Percentiles rank a stretch among this genome's conserved stretches.
Conservation (phyloP, 1,140 invertebrate species). For the Brachionus rotundiformis region DNA sequence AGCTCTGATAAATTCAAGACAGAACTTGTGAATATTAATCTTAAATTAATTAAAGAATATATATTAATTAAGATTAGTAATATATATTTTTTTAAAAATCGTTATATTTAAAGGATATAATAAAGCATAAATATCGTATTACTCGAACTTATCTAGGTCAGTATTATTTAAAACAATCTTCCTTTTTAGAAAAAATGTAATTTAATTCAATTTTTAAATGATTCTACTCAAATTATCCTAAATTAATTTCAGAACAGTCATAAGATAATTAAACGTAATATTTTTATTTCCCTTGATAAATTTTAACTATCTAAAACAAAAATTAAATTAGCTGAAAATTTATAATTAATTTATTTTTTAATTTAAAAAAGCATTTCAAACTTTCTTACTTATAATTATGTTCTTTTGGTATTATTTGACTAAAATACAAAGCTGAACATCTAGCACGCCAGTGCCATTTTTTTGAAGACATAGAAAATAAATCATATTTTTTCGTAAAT, state of each 20-base stretch:
- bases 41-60: conserved; percentile 54
- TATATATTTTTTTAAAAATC: no score
- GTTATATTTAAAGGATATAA: no score
- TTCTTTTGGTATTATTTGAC: conserved; percentile 68
- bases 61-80: no score
- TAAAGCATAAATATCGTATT: conserved; percentile 20
- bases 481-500: conserved; percentile 55
- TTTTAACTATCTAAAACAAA: no score
- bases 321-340: no score
- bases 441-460: conserved; percentile 79
- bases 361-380: background rate
- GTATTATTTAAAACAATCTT: background rate
- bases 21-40: conserved; percentile 72
- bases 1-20: conserved; percentile 74
- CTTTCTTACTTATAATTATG: conserved; percentile 67
- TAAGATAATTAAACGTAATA: no score
- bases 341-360: no score
- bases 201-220: no score
- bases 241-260: no score
- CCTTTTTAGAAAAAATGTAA: conserved; percentile 7
- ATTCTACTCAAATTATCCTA: no score
- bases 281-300: no score
- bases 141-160: background rate
- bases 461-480: conserved; percentile 69
- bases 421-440: conserved; percentile 71